These are phyloP conservation scores for Acleris cristana DNA, from an alignment of 2,888 invertebrate genomes.

Conservation along the genomic window DNA sequence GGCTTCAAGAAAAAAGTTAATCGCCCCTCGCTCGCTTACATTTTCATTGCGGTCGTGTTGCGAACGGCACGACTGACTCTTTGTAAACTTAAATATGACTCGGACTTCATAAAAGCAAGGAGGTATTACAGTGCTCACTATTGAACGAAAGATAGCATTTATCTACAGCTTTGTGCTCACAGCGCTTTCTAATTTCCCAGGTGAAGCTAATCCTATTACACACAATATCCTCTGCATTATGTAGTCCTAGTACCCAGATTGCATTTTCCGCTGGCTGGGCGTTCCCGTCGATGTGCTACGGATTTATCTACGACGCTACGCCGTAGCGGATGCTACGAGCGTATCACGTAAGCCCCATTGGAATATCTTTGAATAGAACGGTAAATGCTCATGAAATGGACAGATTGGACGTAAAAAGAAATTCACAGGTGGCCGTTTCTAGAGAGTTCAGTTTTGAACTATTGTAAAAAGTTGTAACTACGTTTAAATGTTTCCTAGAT, in stretches of 20 bases:
- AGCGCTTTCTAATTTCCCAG: constrained; percentile 30
- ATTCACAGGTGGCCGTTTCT: background rate
- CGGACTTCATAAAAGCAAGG: too few relatives aligned
- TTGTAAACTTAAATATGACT: too few relatives aligned
- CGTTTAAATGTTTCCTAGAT: background rate
- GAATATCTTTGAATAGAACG: constrained; percentile 15
- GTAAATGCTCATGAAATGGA: constrained; percentile 23
- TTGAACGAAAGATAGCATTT: background rate
- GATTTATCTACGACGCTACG: constrained; percentile 41
- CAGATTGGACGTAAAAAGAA: constrained; percentile 10
- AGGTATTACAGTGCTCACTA: too few relatives aligned
- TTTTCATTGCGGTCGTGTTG: constrained; percentile 13
- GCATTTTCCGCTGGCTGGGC: constrained; percentile 51
- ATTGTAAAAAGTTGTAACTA: background rate
- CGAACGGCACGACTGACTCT: too few relatives aligned
- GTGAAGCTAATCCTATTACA: constrained; percentile 32
- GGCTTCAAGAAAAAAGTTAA: constrained; percentile 11
- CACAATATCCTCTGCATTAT: constrained; percentile 30
- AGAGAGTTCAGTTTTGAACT: background rate
- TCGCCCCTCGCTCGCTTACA: constrained; percentile 10
- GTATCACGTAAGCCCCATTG: constrained; percentile 7
- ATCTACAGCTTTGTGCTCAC: constrained; percentile 21
- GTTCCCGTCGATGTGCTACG: constrained; percentile 36
- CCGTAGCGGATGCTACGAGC: constrained; percentile 31
- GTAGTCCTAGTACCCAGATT: constrained; percentile 44